Evolutionary conservation across 1,140 invertebrate species (phyloP).

Genomic region (Andrena cerasifolii): DNA sequence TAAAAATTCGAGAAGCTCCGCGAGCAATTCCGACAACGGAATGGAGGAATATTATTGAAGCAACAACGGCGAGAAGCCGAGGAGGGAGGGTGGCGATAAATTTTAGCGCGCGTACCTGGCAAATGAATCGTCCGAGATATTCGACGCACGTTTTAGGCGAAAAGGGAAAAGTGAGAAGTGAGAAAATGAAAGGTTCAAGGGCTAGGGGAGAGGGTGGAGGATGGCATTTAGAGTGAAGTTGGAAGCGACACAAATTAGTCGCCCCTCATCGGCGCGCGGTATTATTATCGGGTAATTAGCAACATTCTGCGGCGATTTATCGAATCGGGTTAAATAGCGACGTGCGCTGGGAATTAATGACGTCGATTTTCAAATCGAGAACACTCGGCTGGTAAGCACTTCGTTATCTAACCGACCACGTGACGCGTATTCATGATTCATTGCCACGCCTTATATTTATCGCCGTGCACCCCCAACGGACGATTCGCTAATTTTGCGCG

Average conservation of each 20-base stretch:
- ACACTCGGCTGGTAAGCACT: slow-evolving; percentile 28
- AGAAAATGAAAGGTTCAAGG: background rate
- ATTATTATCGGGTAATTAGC: slow-evolving; percentile 58
- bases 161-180: slow-evolving; percentile 2
- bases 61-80: background rate
- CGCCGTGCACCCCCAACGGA: no score
- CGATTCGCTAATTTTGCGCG: no score
- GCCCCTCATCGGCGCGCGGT: slow-evolving; percentile 4
- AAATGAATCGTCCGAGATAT: slow-evolving; percentile 18
- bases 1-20: background rate
- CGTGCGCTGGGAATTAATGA: slow-evolving; percentile 53
- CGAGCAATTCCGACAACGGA: background rate
- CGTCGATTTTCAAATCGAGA: slow-evolving; percentile 44
- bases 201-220: background rate
- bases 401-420: slow-evolving; percentile 38
- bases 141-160: slow-evolving; percentile 25
- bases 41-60: background rate
- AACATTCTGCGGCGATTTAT: slow-evolving; percentile 53
- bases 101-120: background rate
- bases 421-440: slow-evolving; percentile 32
- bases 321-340: slow-evolving; percentile 53
- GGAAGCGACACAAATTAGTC: slow-evolving; percentile 35
- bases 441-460: slow-evolving; percentile 9
- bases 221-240: slow-evolving; percentile 21
- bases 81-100: background rate